These are phyloP conservation scores for Hypomesus transpacificus DNA, from an alignment of 2,113 vertebrate genomes.

Conservation along the genomic window DNA sequence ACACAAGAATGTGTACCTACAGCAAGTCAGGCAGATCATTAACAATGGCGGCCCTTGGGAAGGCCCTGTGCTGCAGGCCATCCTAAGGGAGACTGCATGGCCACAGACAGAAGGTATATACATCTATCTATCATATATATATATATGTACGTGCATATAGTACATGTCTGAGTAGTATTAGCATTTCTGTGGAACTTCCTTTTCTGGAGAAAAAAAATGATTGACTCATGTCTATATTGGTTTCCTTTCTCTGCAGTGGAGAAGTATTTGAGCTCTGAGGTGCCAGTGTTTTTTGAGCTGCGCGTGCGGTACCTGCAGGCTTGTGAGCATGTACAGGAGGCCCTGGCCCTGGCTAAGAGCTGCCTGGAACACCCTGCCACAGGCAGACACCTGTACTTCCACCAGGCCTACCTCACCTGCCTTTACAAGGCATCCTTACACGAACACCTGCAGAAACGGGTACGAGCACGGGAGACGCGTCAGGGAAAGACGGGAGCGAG, in stretches of 20 bases:
- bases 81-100: conserved; percentile 83
- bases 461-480: conserved; percentile 41
- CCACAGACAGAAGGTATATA: conserved; percentile 75
- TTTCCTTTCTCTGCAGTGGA: conserved; percentile 75
- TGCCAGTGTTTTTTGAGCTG: conserved; percentile 92
- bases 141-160: neutral
- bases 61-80: conserved; percentile 85
- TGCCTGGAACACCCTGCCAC: conserved; percentile 87
- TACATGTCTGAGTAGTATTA: neutral
- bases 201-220: too few relatives aligned
- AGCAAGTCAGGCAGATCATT: conserved; percentile 87
- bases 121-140: neutral
- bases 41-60: conserved; percentile 95
- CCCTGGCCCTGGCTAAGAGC: conserved; percentile 88
- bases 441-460: conserved; percentile 87
- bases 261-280: conserved; percentile 89
- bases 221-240: neutral
- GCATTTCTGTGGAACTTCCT: neutral
- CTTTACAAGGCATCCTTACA: conserved; percentile 88
- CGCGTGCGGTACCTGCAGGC: conserved; percentile 95
- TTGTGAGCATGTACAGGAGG: conserved; percentile 92
- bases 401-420: conserved; percentile 95
- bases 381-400: conserved; percentile 90
- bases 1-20: conserved; percentile 89
- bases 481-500: neutral